Evolutionary conservation across 30 jellyfish, hydroid and myxozoan genomes (phyloP).

Genomic region (Aurelia coerulea): DNA sequence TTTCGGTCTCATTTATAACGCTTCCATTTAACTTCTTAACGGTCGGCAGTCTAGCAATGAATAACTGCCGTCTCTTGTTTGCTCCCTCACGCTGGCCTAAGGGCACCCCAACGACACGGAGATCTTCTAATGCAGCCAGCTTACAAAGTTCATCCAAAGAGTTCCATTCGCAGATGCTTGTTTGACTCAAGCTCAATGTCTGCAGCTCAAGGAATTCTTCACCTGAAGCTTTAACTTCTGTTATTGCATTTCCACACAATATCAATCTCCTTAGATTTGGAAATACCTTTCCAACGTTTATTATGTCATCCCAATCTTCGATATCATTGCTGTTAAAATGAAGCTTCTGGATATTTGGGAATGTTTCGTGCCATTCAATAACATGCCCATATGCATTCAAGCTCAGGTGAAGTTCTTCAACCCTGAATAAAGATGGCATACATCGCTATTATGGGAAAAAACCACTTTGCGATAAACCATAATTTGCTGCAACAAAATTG

Average conservation of each 20-base stretch:
- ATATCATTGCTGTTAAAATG: slow-evolving; percentile 70
- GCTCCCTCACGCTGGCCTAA: slow-evolving; percentile 62
- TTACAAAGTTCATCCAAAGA: slow-evolving; percentile 73
- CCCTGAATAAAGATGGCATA: slow-evolving; percentile 26
- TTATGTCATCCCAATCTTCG: slow-evolving; percentile 65
- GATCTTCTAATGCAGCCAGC: slow-evolving; percentile 70
- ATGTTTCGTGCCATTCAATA: slow-evolving; percentile 35
- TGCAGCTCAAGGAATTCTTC: slow-evolving; percentile 40
- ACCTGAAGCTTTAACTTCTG: slow-evolving; percentile 26
- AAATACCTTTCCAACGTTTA: slow-evolving; percentile 62
- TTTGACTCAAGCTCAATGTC: slow-evolving; percentile 76
- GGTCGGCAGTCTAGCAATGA: slow-evolving; percentile 81
- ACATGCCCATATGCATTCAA: slow-evolving; percentile 73
- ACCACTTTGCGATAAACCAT: too few relatives aligned
- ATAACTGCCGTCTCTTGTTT: slow-evolving; percentile 58
- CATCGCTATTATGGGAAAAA: background rate
- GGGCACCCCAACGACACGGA: slow-evolving; percentile 81
- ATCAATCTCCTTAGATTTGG: slow-evolving; percentile 67
- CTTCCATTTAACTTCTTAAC: slow-evolving; percentile 82
- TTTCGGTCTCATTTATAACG: slow-evolving; percentile 55
- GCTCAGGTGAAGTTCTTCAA: slow-evolving; percentile 93
- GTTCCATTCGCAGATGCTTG: slow-evolving; percentile 76
- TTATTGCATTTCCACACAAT: slow-evolving; percentile 71
- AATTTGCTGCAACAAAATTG: too few relatives aligned
- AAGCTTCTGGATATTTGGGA: slow-evolving; percentile 61